phyloP scores from a whole-genome alignment of 2,113 vertebrate species.

The Eleginops maclovinus region DNA sequence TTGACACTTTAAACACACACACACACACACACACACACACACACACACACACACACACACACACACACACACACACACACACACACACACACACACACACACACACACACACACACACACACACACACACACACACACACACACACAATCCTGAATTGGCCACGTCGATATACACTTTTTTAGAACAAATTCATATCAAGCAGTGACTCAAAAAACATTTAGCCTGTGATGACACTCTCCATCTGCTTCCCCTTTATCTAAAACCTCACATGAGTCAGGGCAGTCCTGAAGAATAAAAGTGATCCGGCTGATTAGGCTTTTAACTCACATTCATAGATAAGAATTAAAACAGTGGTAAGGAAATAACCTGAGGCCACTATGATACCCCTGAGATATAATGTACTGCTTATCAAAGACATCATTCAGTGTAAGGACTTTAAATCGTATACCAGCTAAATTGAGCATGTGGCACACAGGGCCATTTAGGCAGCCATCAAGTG shows the following conservation, averaged over 20 bases:
- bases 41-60: slow-evolving; percentile 19
- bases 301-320: slow-evolving; percentile 42
- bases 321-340: slow-evolving; percentile 34
- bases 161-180: slow-evolving; percentile 9
- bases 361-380: neutral
- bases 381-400: slow-evolving; percentile 14
- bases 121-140: neutral
- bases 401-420: slow-evolving; percentile 42
- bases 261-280: slow-evolving; percentile 17
- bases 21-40: slow-evolving; percentile 22
- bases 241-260: slow-evolving; percentile 39
- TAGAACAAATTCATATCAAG: slow-evolving; percentile 40
- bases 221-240: slow-evolving; percentile 14
- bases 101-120: slow-evolving; percentile 25
- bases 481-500: slow-evolving; percentile 49
- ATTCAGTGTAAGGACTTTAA: slow-evolving; percentile 31
- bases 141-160: slow-evolving; percentile 8
- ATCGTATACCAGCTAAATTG: slow-evolving; percentile 46
- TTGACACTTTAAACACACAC: slow-evolving; percentile 1
- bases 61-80: slow-evolving; percentile 18
- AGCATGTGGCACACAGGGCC: slow-evolving; percentile 40
- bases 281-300: slow-evolving; percentile 17
- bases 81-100: neutral
- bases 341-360: neutral
- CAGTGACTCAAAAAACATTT: neutral